Evolutionary conservation across 92 coral and sea anemone species (phyloP).

Genomic region (Paramuricea clavata): DNA sequence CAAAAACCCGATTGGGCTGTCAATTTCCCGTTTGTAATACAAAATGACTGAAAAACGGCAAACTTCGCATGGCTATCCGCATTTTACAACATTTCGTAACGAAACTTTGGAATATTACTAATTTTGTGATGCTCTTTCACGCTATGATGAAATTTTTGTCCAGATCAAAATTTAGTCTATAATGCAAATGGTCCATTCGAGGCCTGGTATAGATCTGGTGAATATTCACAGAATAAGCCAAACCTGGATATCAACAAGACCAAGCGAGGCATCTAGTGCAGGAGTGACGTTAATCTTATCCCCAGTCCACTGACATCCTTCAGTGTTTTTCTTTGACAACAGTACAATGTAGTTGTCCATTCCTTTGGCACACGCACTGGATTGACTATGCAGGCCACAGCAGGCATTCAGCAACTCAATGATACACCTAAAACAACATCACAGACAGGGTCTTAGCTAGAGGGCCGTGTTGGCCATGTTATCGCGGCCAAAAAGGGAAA

Average conservation of each 20-base stretch:
- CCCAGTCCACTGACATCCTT: constrained; percentile 84
- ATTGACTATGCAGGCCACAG: constrained; percentile 73
- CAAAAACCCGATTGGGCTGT: no score
- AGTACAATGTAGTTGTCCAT: constrained; percentile 64
- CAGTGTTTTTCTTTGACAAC: constrained; percentile 25
- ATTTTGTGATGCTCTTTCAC: no score
- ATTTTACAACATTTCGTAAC: no score
- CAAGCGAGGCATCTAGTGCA: constrained; percentile 84
- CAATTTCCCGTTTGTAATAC: no score
- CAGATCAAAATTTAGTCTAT: no score
- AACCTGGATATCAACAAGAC: constrained; percentile 94
- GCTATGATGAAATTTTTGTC: no score
- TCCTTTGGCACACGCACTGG: constrained; percentile 30
- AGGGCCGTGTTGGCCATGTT: no score
- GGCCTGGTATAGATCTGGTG: neutral
- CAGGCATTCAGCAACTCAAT: constrained; percentile 87
- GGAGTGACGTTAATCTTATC: constrained; percentile 75
- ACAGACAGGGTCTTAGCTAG: neutral
- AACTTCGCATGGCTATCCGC: no score
- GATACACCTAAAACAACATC: constrained; percentile 71
- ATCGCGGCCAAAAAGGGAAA: no score
- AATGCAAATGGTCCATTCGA: no score
- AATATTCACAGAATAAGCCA: neutral
- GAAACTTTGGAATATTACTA: no score
- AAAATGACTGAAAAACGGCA: no score